phyloP scores from a whole-genome alignment of 2,113 vertebrate genomes.

The Pseudorectes ferrugineus region DNA sequence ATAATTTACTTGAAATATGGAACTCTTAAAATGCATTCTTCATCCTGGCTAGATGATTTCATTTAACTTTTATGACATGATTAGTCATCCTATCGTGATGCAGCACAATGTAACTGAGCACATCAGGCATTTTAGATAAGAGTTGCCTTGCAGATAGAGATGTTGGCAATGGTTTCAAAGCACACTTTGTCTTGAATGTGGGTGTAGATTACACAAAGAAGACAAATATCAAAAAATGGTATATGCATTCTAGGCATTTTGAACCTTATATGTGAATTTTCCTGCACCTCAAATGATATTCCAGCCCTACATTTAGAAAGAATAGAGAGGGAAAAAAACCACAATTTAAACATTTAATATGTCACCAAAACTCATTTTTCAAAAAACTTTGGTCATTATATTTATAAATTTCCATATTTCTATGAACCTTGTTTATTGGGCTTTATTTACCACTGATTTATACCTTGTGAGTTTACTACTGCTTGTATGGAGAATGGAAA shows the following conservation, averaged over 20 bases:
- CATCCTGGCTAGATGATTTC: slow-evolving; percentile 22
- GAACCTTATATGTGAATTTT: background rate
- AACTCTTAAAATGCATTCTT: slow-evolving; percentile 25
- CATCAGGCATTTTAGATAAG: slow-evolving; percentile 21
- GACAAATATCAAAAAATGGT: background rate
- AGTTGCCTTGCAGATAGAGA: background rate
- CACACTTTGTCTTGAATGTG: background rate
- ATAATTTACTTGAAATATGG: slow-evolving; percentile 53
- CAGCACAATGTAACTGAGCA: slow-evolving; percentile 9
- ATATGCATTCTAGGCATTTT: background rate
- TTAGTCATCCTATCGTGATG: slow-evolving; percentile 40
- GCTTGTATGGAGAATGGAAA: background rate
- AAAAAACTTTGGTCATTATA: background rate
- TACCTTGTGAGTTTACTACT: background rate
- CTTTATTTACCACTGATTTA: background rate
- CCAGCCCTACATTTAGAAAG: background rate
- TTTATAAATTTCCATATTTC: background rate
- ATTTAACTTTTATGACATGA: slow-evolving; percentile 47
- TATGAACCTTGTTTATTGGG: background rate
- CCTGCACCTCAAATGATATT: background rate
- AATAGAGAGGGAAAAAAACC: fast-evolving
- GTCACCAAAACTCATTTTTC: background rate
- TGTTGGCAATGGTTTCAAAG: background rate
- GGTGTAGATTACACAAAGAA: background rate
- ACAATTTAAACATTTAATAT: background rate